A percentile compares a stretch with the other conserved stretches of the same genome.
Evolutionary conservation across 2,888 invertebrate species (phyloP).

Genomic region (Cataglyphis livida): DNA sequence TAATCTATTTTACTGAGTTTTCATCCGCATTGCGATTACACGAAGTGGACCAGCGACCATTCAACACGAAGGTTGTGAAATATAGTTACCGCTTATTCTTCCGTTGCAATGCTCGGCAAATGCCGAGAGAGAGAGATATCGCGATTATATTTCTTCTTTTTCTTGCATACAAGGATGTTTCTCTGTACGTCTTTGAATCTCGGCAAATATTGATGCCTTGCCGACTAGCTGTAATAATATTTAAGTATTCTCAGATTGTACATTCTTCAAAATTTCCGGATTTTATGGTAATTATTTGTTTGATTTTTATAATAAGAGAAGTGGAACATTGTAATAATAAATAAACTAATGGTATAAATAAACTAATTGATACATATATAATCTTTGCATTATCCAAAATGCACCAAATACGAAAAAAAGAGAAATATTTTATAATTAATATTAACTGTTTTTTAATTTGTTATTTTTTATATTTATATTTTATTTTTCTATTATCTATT

Average conservation of each 20-base stretch:
- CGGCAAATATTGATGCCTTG: background rate
- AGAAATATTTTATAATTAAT: background rate
- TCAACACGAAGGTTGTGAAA: slow-evolving; percentile 5
- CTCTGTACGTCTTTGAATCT: slow-evolving; percentile 19
- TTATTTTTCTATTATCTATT: background rate
- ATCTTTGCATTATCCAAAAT: background rate
- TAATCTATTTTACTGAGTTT: slow-evolving; percentile 16
- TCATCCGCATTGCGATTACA: slow-evolving; percentile 31
- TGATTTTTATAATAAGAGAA: background rate
- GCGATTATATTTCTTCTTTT: slow-evolving; percentile 29
- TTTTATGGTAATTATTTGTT: background rate
- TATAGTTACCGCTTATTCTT: slow-evolving; percentile 34
- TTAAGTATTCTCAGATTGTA: background rate
- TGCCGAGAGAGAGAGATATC: slow-evolving; percentile 31
- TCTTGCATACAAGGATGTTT: background rate
- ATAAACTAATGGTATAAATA: background rate
- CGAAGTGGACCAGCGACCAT: background rate
- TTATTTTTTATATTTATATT: background rate
- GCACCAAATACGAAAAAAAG: background rate
- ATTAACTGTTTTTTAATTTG: background rate
- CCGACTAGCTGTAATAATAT: slow-evolving; percentile 2
- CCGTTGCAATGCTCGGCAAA: background rate
- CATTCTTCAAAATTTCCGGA: background rate
- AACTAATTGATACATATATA: no score
- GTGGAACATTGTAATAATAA: background rate